Evolutionary conservation across 2,888 invertebrate species (phyloP).

Genomic region (Chloroclysta siterata): DNA sequence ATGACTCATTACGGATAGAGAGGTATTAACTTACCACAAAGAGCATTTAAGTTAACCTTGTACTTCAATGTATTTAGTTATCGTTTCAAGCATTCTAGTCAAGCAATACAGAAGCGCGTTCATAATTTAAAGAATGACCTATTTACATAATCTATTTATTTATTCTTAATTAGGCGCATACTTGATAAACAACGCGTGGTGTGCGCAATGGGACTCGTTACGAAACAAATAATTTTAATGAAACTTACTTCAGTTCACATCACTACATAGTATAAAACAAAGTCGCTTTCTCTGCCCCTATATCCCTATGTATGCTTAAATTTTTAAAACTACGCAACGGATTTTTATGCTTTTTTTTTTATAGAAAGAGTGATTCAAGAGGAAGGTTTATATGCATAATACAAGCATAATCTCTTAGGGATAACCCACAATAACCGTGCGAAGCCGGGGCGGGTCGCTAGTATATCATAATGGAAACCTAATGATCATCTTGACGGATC

Average conservation of each 20-base stretch:
- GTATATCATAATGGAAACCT: conserved; percentile 10
- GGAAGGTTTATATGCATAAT: too few species aligned
- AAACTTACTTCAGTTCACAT: conserved; percentile 13
- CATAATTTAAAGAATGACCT: conserved; percentile 25
- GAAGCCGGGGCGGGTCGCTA: too few species aligned
- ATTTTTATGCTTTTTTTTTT: too few species aligned
- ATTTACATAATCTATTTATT: conserved; percentile 38
- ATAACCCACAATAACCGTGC: too few species aligned
- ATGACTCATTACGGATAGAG: conserved; percentile 20
- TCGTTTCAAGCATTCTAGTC: conserved; percentile 12
- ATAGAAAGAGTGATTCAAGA: too few species aligned
- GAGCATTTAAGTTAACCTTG: conserved; percentile 21
- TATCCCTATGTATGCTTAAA: too few species aligned
- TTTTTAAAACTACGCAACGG: too few species aligned
- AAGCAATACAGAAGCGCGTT: conserved; percentile 18
- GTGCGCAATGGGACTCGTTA: conserved; percentile 22
- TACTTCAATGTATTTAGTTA: conserved; percentile 19
- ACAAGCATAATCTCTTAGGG: too few species aligned
- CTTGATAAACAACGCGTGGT: conserved; percentile 29
- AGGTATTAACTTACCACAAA: conserved; percentile 25
- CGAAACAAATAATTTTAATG: conserved; percentile 10
- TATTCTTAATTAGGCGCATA: conserved; percentile 32
- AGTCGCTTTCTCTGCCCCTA: too few species aligned
- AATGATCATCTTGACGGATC: conserved; percentile 13
- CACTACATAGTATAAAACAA: too few species aligned